A percentile compares a stretch with the other conserved stretches of the same genome.
Conservation (phyloP, 2,888 invertebrate genomes). For the Apodemia mormo region DNA sequence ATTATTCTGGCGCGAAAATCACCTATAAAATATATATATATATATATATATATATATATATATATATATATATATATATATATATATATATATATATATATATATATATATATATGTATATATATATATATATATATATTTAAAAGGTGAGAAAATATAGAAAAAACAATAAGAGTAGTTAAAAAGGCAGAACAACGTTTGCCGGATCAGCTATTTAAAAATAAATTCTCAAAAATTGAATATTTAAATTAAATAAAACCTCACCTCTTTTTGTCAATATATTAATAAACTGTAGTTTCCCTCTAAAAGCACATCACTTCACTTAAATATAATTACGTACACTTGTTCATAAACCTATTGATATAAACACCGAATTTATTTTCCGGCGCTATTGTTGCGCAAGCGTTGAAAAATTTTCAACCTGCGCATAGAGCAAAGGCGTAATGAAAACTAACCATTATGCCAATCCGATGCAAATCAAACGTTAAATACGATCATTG, state of each 20-base stretch:
- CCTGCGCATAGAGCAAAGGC: conserved; percentile 61
- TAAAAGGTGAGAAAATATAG: too few relatives aligned
- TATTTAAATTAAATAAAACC: neutral
- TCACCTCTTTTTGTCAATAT: neutral
- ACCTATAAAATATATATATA: too few relatives aligned
- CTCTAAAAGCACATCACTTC: conserved; percentile 21
- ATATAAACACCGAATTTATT: conserved; percentile 30
- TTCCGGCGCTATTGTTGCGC: conserved; percentile 53
- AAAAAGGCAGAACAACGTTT: too few relatives aligned
- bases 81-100: too few relatives aligned
- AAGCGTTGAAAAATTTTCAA: conserved; percentile 55
- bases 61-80: too few relatives aligned
- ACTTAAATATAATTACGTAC: neutral
- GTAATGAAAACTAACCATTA: conserved; percentile 55
- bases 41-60: too few relatives aligned
- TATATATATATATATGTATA: too few relatives aligned
- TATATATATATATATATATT: too few relatives aligned
- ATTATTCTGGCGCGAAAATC: too few relatives aligned
- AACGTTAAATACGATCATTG: conserved; percentile 23
- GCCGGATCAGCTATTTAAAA: too few relatives aligned
- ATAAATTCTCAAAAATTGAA: too few relatives aligned
- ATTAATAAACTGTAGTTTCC: conserved; percentile 8
- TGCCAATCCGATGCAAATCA: conserved; percentile 26
- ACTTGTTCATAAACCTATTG: neutral
- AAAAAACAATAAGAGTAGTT: too few relatives aligned